A percentile compares a stretch with the other conserved stretches of the same genome.
Evolutionary conservation across 2,888 invertebrate species (phyloP).

Genomic region (Nymphalis polychloros): DNA sequence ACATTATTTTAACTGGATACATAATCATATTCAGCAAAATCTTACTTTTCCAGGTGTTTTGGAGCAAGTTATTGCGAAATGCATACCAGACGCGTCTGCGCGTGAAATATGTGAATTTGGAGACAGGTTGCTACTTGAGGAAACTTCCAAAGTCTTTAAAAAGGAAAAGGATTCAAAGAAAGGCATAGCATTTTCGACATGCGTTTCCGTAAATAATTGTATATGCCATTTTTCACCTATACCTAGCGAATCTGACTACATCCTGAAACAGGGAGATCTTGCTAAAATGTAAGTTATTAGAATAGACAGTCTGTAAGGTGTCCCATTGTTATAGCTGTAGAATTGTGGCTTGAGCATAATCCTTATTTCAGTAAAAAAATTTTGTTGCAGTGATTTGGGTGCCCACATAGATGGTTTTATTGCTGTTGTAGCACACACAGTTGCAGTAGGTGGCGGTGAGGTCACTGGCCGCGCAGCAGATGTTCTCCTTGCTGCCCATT

Average conservation of each 20-base stretch:
- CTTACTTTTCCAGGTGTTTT: conserved; percentile 87
- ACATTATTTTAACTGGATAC: background rate
- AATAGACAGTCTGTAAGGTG: background rate
- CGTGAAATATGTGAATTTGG: conserved; percentile 96
- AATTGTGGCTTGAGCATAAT: background rate
- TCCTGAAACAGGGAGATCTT: conserved; percentile 94
- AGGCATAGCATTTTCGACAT: conserved; percentile 99
- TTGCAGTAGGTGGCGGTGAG: conserved; percentile 91
- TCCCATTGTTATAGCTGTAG: background rate
- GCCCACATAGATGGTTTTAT: conserved; percentile 99
- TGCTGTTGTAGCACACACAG: conserved; percentile 98
- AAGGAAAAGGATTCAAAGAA: conserved; percentile 99
- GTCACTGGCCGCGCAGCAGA: conserved; percentile 95
- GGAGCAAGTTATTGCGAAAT: conserved; percentile 93
- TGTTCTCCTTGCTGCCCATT: conserved; percentile 96
- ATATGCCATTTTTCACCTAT: conserved; percentile 99
- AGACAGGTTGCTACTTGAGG: conserved; percentile 92
- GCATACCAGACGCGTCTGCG: conserved; percentile 93
- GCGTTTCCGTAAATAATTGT: conserved; percentile 99
- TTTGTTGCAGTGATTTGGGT: conserved; percentile 91
- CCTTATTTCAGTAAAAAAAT: conserved; percentile 20
- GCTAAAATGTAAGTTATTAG: conserved; percentile 93
- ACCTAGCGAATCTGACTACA: conserved; percentile 93
- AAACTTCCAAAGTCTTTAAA: conserved; percentile 98
- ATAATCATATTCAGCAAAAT: background rate